Conservation (phyloP, 2,888 invertebrate species). For the Eilema griseolum region DNA sequence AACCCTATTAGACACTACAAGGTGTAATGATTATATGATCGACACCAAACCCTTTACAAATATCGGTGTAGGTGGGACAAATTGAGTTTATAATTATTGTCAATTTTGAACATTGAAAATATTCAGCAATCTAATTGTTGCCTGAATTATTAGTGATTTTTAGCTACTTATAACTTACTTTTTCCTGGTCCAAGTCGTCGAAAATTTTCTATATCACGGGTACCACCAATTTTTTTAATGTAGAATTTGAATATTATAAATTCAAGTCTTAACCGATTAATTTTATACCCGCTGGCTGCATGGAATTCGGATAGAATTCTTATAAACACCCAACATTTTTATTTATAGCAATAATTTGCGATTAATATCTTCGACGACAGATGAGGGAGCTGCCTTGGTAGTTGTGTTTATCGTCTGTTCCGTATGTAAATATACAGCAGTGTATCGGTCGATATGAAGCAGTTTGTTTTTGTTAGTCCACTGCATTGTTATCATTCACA, state of each 20-base stretch:
- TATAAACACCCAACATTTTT: conserved; percentile 41
- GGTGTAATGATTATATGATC: too few species aligned
- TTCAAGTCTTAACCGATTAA: background rate
- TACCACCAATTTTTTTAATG: background rate
- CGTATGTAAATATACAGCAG: conserved; percentile 57
- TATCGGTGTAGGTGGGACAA: background rate
- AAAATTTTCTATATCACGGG: too few species aligned
- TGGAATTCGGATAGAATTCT: conserved; percentile 23
- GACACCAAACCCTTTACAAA: too few species aligned
- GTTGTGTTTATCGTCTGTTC: conserved; percentile 60
- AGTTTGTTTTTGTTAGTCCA: conserved; percentile 66
- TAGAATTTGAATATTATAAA: background rate
- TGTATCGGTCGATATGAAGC: conserved; percentile 53
- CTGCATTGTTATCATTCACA: conserved; percentile 62
- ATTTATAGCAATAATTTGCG: conserved; percentile 54
- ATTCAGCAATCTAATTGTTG: background rate
- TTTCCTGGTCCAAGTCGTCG: too few species aligned
- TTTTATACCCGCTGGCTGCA: conserved; percentile 14
- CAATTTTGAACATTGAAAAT: background rate
- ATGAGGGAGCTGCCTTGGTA: conserved; percentile 39
- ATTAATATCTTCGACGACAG: conserved; percentile 55
- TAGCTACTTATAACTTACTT: too few species aligned
- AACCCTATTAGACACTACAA: too few species aligned
- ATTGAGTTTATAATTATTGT: background rate
- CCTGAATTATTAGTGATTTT: too few species aligned